Conservation (phyloP, 2,888 invertebrate species). For the Nowickia ferox region DNA sequence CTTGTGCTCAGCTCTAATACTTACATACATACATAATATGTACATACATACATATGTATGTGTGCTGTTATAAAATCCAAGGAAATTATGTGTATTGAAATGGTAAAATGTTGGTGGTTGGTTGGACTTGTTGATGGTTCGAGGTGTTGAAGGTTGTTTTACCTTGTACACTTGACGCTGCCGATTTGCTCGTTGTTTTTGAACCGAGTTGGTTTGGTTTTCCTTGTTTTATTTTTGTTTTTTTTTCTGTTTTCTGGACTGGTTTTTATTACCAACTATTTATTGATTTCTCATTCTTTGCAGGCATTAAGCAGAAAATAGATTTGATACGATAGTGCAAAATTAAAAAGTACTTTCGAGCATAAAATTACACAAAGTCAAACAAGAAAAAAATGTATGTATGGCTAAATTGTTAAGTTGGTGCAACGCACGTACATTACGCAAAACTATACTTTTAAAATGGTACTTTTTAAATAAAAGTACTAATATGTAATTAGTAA, state of each 20-base stretch:
- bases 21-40: too few species aligned
- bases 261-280: constrained; percentile 47
- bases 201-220: constrained; percentile 16
- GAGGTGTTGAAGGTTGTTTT: constrained; percentile 39
- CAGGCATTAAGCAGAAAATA: constrained; percentile 30
- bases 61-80: constrained; percentile 36
- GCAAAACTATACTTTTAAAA: too few species aligned
- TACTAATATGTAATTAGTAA: too few species aligned
- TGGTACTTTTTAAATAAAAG: too few species aligned
- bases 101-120: constrained; percentile 36
- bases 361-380: too few species aligned
- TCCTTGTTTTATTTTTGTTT: constrained; percentile 23
- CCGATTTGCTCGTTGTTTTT: constrained; percentile 6
- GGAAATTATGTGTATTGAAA: constrained; percentile 51
- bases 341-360: constrained; percentile 4
- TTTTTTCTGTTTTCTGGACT: constrained; percentile 34
- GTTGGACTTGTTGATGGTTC: neutral
- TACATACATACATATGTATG: neutral
- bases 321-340: neutral
- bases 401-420: too few species aligned
- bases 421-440: too few species aligned
- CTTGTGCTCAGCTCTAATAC: too few species aligned
- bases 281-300: constrained; percentile 67
- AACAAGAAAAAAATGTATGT: too few species aligned
- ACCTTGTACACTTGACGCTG: constrained; percentile 35